Evolutionary conservation across 2,113 vertebrate species (phyloP).

Genomic region (Lasiurus borealis): DNA sequence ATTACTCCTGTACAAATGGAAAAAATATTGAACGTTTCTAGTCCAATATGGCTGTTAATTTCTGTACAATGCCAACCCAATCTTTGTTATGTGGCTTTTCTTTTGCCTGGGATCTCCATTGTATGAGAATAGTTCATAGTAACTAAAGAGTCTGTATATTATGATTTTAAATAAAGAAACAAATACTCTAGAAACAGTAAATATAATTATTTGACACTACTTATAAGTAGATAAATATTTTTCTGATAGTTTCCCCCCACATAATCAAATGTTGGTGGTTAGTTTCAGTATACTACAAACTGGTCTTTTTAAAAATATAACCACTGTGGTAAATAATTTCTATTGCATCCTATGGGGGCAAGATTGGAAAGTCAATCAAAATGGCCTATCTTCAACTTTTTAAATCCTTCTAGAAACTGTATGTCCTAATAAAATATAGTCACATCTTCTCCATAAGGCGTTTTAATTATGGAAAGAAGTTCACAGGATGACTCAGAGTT

Average conservation of each 20-base stretch:
- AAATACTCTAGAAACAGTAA: not conserved
- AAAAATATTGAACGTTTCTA: constrained; percentile 93
- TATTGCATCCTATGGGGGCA: not conserved
- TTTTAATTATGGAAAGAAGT: not conserved
- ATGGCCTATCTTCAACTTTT: not conserved
- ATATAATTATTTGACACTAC: not conserved
- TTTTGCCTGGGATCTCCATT: not conserved
- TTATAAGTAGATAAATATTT: not conserved
- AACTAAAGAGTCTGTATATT: not conserved
- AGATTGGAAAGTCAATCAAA: not conserved
- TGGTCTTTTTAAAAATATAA: not conserved
- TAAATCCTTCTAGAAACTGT: not conserved
- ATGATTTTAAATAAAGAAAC: constrained; percentile 7
- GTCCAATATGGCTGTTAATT: constrained; percentile 93
- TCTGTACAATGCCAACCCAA: constrained; percentile 92
- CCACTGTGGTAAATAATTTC: not conserved
- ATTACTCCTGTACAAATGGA: too few relatives aligned
- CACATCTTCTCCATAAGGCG: not conserved
- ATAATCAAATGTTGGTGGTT: not conserved
- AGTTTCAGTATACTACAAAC: not conserved
- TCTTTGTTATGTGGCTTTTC: not conserved
- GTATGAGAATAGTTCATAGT: not conserved
- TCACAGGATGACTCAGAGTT: not conserved
- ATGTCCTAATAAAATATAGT: not conserved
- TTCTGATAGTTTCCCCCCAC: not conserved